A percentile compares a stretch with the other conserved stretches of the same genome.
These are phyloP conservation scores for Melieria omissa DNA, from an alignment of 2,888 invertebrate genomes.

Conservation along the genomic window DNA sequence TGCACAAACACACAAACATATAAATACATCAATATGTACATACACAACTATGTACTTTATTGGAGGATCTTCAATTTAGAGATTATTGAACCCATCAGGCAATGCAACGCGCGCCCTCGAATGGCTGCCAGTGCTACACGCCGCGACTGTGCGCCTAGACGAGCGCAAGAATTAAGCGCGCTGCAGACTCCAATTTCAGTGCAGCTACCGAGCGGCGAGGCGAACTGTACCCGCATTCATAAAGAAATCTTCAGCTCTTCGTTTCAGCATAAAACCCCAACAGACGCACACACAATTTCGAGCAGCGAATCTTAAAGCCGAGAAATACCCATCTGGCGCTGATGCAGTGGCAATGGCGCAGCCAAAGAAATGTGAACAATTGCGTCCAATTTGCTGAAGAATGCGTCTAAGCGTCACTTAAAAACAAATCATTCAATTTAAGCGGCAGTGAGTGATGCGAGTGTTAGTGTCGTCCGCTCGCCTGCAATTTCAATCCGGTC, in stretches of 20 bases:
- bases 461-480: neutral
- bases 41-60: neutral
- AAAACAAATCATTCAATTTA: constrained; percentile 60
- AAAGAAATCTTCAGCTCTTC: constrained; percentile 15
- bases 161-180: constrained; percentile 16
- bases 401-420: constrained; percentile 62
- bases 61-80: constrained; percentile 30
- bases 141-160: neutral
- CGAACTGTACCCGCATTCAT: no score
- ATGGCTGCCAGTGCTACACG: neutral
- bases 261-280: constrained; percentile 16
- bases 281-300: neutral
- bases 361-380: constrained; percentile 45
- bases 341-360: constrained; percentile 1
- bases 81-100: constrained; percentile 37
- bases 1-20: constrained; percentile 5
- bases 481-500: neutral
- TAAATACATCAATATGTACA: neutral
- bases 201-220: no score
- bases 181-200: constrained; percentile 8
- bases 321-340: neutral
- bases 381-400: constrained; percentile 58
- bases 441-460: neutral
- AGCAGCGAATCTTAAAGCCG: no score
- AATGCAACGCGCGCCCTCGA: neutral